These are phyloP conservation scores for Dynastes tityus DNA, from an alignment of 2,888 invertebrate genomes.

Conservation along the genomic window DNA sequence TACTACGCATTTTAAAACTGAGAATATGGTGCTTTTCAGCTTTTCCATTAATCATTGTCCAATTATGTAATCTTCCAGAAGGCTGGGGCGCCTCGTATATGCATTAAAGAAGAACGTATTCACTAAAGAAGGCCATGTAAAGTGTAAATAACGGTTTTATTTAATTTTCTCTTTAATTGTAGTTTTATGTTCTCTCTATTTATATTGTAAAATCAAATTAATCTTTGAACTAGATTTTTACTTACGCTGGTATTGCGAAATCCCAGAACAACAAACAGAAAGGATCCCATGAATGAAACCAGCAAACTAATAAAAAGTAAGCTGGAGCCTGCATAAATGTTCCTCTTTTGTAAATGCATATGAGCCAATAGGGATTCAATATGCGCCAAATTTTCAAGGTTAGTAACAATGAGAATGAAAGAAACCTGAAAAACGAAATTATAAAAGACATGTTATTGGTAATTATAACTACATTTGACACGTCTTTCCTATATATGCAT, in stretches of 20 bases:
- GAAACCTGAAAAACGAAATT: constrained; percentile 38
- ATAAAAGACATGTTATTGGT: not conserved
- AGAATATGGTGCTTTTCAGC: too few species aligned
- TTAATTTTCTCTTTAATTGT: not conserved
- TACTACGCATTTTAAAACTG: too few species aligned
- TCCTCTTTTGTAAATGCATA: not conserved
- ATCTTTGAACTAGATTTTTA: too few species aligned
- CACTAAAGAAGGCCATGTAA: too few species aligned
- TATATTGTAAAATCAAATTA: too few species aligned
- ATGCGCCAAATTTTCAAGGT: constrained; percentile 32
- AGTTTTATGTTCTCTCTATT: too few species aligned
- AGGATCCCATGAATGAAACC: constrained; percentile 51
- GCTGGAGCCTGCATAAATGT: constrained; percentile 36
- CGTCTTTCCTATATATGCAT: too few species aligned
- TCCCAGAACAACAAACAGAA: constrained; percentile 53
- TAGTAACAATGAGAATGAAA: constrained; percentile 38
- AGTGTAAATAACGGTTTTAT: too few species aligned
- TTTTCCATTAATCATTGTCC: too few species aligned
- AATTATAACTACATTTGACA: not conserved
- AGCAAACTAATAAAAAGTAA: constrained; percentile 40
- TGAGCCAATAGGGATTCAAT: constrained; percentile 44
- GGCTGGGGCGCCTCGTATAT: too few species aligned
- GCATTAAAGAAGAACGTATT: too few species aligned
- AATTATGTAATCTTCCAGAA: too few species aligned
- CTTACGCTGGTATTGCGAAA: constrained; percentile 51